A percentile compares a stretch with the other conserved stretches of the same genome.
Evolutionary conservation across 2,888 invertebrate species (phyloP).

Genomic region (Thereva unica): DNA sequence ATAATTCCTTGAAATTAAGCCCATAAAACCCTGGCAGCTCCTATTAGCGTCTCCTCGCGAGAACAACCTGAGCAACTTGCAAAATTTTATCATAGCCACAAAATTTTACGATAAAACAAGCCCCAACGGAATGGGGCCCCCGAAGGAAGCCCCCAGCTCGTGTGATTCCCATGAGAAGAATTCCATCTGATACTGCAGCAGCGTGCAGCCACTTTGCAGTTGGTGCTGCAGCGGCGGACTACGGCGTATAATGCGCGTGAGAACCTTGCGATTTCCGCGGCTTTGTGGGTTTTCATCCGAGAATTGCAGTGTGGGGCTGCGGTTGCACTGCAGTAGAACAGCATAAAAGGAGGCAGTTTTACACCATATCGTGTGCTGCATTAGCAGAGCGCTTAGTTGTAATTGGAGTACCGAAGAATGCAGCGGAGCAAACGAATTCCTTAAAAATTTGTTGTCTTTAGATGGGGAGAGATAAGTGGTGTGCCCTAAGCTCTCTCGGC

Average conservation of each 20-base stretch:
- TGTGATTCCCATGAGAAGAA: slow-evolving; percentile 38
- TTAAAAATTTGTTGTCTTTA: slow-evolving; percentile 30
- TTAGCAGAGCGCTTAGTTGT: slow-evolving; percentile 8
- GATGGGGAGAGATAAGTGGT: slow-evolving; percentile 16
- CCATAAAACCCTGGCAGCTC: no score
- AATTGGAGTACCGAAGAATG: slow-evolving; percentile 29
- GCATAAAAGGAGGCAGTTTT: no score
- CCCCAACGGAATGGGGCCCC: no score
- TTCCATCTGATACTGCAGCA: slow-evolving; percentile 35
- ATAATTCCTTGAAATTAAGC: no score
- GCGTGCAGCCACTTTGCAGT: no score
- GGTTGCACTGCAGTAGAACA: slow-evolving; percentile 9
- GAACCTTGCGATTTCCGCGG: slow-evolving; percentile 30
- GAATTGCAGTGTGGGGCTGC: slow-evolving; percentile 4
- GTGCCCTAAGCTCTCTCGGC: background rate
- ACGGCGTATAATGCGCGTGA: slow-evolving; percentile 29
- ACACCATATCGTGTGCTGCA: background rate
- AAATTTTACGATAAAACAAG: no score
- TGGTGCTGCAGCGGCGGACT: slow-evolving; percentile 8
- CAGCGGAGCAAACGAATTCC: slow-evolving; percentile 27
- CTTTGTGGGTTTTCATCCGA: slow-evolving; percentile 23
- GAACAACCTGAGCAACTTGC: no score
- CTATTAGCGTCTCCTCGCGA: no score
- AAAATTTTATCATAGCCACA: no score
- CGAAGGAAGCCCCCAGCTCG: slow-evolving; percentile 5